Evolutionary conservation across 2,113 vertebrate genomes (phyloP).

Genomic region (Ictalurus furcatus): DNA sequence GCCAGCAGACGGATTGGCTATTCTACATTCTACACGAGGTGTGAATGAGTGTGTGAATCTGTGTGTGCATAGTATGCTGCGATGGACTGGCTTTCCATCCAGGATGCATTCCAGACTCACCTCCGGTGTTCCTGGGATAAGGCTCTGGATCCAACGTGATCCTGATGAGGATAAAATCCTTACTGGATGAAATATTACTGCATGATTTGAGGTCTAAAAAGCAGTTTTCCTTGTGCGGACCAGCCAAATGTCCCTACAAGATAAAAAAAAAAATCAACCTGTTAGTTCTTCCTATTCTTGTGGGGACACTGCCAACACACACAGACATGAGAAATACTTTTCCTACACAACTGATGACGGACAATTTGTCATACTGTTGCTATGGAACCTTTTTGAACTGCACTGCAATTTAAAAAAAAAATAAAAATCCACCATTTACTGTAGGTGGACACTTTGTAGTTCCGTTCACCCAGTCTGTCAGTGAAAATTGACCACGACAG

Average conservation of each 20-base stretch:
- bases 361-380: background rate
- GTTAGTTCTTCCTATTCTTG: background rate
- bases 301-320: background rate
- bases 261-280: background rate
- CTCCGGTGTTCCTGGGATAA: background rate
- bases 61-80: background rate
- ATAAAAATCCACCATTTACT: background rate
- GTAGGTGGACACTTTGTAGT: background rate
- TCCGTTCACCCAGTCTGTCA: background rate
- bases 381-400: background rate
- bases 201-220: background rate
- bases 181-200: background rate
- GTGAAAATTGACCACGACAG: background rate
- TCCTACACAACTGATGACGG: background rate
- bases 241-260: no score
- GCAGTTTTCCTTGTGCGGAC: background rate
- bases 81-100: background rate
- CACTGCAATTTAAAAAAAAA: no score
- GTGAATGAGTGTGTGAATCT: background rate
- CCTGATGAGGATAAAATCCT: background rate
- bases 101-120: background rate
- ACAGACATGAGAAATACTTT: conserved; percentile 3
- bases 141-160: background rate
- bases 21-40: background rate
- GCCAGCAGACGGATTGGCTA: background rate